Evolutionary conservation across 2,797 vertebrate genomes (phyloP).

Genomic region (Enteromius anoplus): DNA sequence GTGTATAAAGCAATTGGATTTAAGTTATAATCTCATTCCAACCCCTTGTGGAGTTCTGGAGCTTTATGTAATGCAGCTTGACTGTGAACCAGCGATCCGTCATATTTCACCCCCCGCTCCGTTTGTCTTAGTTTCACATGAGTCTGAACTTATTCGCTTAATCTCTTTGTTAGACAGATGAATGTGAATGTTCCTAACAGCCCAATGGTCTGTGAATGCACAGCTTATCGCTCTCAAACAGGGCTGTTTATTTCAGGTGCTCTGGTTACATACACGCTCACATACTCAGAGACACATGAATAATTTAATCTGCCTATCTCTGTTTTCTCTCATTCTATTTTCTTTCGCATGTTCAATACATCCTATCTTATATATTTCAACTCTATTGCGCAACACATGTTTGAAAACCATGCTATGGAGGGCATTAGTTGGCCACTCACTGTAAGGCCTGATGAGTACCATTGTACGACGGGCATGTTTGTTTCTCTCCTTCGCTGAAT

Average conservation of each 20-base stretch:
- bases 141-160: conserved; percentile 43
- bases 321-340: background rate
- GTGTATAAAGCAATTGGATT: conserved; percentile 73
- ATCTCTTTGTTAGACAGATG: conserved; percentile 47
- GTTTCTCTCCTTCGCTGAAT: background rate
- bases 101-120: conserved; percentile 29
- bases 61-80: conserved; percentile 65
- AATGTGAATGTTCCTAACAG: conserved; percentile 43
- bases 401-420: background rate
- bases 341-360: background rate
- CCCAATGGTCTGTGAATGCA: conserved; percentile 47
- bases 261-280: background rate
- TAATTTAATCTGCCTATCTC: conserved; percentile 1
- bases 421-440: background rate
- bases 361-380: background rate
- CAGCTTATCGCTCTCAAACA: conserved; percentile 48
- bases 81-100: conserved; percentile 51
- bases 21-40: conserved; percentile 72
- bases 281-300: conserved; percentile 5
- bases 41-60: conserved; percentile 65
- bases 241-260: conserved; percentile 39
- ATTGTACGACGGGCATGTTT: background rate
- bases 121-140: conserved; percentile 52
- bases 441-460: background rate
- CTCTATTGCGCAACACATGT: background rate